Evolutionary conservation across 2,113 vertebrate species (phyloP).

Genomic region (Nycticorax nycticorax): DNA sequence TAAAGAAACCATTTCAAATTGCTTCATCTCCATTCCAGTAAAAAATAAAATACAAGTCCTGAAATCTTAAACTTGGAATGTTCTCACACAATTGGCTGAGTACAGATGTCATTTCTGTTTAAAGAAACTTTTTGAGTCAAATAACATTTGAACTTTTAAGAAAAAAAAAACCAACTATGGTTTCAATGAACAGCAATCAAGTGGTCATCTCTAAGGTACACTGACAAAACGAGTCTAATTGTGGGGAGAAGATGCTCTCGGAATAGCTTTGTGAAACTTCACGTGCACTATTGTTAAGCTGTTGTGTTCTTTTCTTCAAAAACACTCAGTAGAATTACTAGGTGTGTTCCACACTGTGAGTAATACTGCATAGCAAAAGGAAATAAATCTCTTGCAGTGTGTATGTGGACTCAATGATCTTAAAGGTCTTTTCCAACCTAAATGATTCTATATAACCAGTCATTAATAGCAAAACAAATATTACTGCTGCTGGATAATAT

Average conservation of each 20-base stretch:
- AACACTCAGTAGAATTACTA: neutral
- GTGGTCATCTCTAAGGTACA: neutral
- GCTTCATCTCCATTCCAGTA: neutral
- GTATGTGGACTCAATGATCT: neutral
- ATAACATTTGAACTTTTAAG: neutral
- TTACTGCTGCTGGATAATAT: neutral
- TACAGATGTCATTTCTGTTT: neutral
- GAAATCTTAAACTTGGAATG: neutral
- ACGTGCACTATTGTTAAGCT: neutral
- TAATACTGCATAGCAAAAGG: neutral
- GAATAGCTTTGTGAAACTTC: neutral
- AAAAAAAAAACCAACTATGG: neutral
- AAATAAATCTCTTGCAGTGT: neutral
- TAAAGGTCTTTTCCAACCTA: neutral
- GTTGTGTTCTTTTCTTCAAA: too few species aligned
- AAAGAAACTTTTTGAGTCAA: neutral
- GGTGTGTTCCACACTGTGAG: neutral
- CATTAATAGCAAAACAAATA: constrained; percentile 9
- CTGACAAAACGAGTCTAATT: neutral
- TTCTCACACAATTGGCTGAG: neutral
- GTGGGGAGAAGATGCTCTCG: neutral
- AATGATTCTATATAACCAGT: neutral
- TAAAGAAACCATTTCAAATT: neutral
- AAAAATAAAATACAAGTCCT: neutral
- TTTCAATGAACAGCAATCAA: neutral